These are phyloP conservation scores for Electrophaes corylata DNA, from an alignment of 2,888 invertebrate genomes.

Conservation along the genomic window DNA sequence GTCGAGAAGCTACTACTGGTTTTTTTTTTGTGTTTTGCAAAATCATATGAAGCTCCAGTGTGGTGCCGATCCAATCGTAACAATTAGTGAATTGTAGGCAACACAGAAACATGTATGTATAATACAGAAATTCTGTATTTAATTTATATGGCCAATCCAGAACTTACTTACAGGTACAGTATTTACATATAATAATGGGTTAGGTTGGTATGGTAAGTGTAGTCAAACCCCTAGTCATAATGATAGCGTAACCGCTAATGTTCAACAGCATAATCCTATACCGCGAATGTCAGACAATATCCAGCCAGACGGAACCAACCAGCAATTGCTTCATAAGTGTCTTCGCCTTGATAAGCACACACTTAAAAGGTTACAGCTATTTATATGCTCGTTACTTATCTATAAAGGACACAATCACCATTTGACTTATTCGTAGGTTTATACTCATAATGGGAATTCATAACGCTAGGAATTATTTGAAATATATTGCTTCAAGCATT, in stretches of 20 bases:
- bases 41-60: too few relatives aligned
- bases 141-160: too few relatives aligned
- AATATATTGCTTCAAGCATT: not conserved
- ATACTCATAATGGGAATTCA: not conserved
- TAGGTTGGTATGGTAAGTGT: not conserved
- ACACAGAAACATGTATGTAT: too few relatives aligned
- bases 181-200: too few relatives aligned
- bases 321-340: slow-evolving; percentile 20
- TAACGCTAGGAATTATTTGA: not conserved
- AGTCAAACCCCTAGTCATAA: not conserved
- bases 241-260: not conserved
- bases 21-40: too few relatives aligned
- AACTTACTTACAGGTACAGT: too few relatives aligned
- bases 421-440: not conserved
- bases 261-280: slow-evolving; percentile 4
- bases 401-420: not conserved
- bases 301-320: slow-evolving; percentile 31
- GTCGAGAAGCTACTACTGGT: too few relatives aligned
- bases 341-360: slow-evolving; percentile 25
- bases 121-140: too few relatives aligned
- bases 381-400: slow-evolving; percentile 8
- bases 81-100: too few relatives aligned
- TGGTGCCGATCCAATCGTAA: too few relatives aligned
- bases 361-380: slow-evolving; percentile 14
- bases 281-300: slow-evolving; percentile 4